Percentiles rank a stretch among this genome's conserved stretches.
These are phyloP conservation scores for Cygnus olor DNA, from an alignment of 2,797 vertebrate species.

Conservation along the genomic window DNA sequence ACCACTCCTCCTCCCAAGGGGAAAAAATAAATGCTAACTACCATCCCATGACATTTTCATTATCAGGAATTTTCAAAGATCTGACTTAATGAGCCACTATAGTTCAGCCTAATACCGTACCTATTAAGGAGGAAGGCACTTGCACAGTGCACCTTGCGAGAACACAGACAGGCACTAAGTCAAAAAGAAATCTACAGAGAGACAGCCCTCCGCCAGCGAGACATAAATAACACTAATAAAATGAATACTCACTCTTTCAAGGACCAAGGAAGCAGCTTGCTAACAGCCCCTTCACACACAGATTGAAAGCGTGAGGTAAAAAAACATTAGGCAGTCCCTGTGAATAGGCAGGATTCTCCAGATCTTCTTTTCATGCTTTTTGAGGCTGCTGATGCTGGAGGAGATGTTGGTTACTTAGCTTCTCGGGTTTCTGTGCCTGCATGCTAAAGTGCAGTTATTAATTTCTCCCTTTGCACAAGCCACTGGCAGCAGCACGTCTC, in stretches of 20 bases:
- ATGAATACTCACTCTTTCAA: conserved; percentile 76
- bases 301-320: conserved; percentile 49
- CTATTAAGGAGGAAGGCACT: background rate
- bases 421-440: conserved; percentile 53
- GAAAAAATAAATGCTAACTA: background rate
- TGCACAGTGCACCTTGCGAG: background rate
- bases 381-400: conserved; percentile 61
- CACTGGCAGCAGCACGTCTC: conserved; percentile 60
- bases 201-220: conserved; percentile 21
- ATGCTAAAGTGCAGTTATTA: conserved; percentile 62
- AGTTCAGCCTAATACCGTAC: background rate
- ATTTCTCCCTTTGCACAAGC: conserved; percentile 50
- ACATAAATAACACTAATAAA: conserved; percentile 18
- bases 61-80: conserved; percentile 6
- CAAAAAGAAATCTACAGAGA: conserved; percentile 11
- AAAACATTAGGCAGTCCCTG: conserved; percentile 40
- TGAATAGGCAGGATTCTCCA: conserved; percentile 57
- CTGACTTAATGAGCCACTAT: background rate
- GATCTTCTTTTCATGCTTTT: conserved; percentile 69
- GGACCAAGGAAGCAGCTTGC: conserved; percentile 38
- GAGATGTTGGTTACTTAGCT: conserved; percentile 44
- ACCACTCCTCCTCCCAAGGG: background rate
- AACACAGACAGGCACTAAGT: conserved; percentile 12
- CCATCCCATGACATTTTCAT: background rate
- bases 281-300: conserved; percentile 45